These are phyloP conservation scores for Sebastes dallii DNA, from an alignment of 2,797 vertebrate genomes.

Conservation along the genomic window DNA sequence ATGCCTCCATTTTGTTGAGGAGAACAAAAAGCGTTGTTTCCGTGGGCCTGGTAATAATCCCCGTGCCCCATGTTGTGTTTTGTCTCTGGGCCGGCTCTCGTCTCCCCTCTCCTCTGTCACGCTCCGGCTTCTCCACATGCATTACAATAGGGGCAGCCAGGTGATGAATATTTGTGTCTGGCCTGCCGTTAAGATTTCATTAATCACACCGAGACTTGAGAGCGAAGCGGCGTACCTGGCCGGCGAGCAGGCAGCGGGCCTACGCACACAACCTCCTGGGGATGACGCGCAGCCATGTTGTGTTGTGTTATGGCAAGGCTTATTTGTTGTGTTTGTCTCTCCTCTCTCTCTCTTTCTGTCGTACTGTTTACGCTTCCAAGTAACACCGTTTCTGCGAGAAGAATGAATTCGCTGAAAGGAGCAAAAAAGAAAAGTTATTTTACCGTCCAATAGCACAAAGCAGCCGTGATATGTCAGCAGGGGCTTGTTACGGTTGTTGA, in stretches of 20 bases:
- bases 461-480: constrained; percentile 45
- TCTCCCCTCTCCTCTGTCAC: constrained; percentile 81
- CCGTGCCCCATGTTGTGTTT: constrained; percentile 80
- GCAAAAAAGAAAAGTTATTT: constrained; percentile 53
- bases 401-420: constrained; percentile 64
- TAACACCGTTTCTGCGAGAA: constrained; percentile 30
- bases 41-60: constrained; percentile 79
- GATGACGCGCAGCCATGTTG: constrained; percentile 70
- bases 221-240: constrained; percentile 74
- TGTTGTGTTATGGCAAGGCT: constrained; percentile 68
- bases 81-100: constrained; percentile 78
- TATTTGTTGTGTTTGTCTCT: constrained; percentile 73
- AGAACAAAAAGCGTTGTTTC: constrained; percentile 79
- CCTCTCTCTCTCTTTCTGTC: constrained; percentile 44
- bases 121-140: constrained; percentile 76
- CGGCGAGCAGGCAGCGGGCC: constrained; percentile 75
- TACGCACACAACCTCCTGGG: constrained; percentile 70
- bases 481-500: constrained; percentile 50
- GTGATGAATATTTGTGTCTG: constrained; percentile 86
- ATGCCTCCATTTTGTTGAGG: constrained; percentile 80
- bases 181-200: constrained; percentile 87
- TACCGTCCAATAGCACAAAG: constrained; percentile 47
- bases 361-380: constrained; percentile 48
- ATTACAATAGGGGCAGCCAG: constrained; percentile 83
- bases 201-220: constrained; percentile 86